These are phyloP conservation scores for Metacarcinus magister DNA, from an alignment of 2,888 invertebrate genomes.

Conservation along the genomic window DNA sequence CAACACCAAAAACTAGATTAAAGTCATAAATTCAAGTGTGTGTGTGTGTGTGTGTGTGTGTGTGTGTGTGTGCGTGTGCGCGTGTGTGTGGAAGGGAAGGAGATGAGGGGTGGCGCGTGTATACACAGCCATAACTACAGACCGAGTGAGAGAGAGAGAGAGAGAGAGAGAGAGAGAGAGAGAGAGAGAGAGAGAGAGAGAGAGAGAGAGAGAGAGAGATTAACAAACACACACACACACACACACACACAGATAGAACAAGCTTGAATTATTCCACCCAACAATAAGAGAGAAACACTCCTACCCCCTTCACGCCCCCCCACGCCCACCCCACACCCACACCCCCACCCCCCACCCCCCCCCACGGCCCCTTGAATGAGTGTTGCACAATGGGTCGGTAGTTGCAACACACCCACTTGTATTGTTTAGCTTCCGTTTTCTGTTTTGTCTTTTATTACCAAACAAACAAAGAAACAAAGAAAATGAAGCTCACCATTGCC, in stretches of 20 bases:
- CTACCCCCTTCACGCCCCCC: neutral
- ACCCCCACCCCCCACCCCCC: too few species aligned
- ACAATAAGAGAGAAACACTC: neutral
- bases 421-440: neutral
- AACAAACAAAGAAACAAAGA: neutral
- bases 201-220: neutral
- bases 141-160: neutral
- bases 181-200: neutral
- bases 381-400: too few species aligned
- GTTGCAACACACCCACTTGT: neutral
- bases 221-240: neutral
- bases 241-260: neutral
- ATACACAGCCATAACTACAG: neutral
- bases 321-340: neutral
- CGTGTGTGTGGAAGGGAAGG: neutral
- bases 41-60: neutral
- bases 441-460: neutral
- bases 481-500: neutral
- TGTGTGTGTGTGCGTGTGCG: neutral
- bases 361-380: too few species aligned
- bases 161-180: neutral
- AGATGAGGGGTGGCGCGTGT: neutral
- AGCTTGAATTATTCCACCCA: neutral
- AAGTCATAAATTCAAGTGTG: constrained; percentile 1
- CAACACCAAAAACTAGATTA: constrained; percentile 26